Conservation (phyloP, 92 coral and sea anemone genomes). For the Metridium senile region DNA sequence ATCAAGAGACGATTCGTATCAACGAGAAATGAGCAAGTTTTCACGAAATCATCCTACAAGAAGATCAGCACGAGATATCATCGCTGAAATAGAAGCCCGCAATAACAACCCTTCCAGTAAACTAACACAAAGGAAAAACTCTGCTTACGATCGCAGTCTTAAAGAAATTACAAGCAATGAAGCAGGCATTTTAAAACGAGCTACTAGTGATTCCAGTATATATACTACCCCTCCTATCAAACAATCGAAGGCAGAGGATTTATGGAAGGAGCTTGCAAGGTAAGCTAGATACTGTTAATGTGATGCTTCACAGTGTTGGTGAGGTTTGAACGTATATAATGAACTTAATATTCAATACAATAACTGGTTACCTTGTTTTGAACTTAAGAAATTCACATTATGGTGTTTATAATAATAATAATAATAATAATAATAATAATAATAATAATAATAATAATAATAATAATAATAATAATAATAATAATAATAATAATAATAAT, state of each 20-base stretch:
- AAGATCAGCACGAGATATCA: constrained; percentile 64
- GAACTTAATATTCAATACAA: too few species aligned
- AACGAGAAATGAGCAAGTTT: background rate
- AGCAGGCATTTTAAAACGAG: constrained; percentile 6
- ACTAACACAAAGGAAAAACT: background rate
- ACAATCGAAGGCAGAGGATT: constrained; percentile 39
- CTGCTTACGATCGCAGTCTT: constrained; percentile 6
- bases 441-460: too few species aligned
- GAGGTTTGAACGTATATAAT: too few species aligned
- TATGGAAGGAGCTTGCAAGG: constrained; percentile 52
- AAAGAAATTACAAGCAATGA: background rate
- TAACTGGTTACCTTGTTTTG: too few species aligned
- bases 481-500: too few species aligned
- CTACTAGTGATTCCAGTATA: constrained; percentile 19
- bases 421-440: too few species aligned
- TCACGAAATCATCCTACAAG: constrained; percentile 44
- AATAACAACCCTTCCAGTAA: constrained; percentile 21
- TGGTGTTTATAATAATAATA: too few species aligned
- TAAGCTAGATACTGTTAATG: too few species aligned
- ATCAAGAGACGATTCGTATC: background rate
- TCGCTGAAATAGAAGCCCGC: constrained; percentile 65
- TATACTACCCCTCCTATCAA: constrained; percentile 37
- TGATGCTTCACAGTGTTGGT: too few species aligned
- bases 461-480: too few species aligned
- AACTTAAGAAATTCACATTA: too few species aligned